These are phyloP conservation scores for Antedon mediterranea DNA, from an alignment of 53 echinoderm and acorn worm species.

Conservation along the genomic window DNA sequence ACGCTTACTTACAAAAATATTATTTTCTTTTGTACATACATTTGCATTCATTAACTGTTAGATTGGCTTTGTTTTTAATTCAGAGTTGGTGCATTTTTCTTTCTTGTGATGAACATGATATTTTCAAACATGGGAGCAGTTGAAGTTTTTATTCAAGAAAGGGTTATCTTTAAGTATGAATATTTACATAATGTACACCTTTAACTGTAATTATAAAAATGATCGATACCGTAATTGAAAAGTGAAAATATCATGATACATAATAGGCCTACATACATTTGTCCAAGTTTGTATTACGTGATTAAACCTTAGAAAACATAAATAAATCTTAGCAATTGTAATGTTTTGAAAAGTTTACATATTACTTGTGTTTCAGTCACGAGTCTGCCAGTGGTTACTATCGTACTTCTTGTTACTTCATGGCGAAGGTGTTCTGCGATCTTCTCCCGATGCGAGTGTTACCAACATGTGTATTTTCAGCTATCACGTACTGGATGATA, in stretches of 20 bases:
- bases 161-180: constrained; percentile 72
- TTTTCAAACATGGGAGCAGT: constrained; percentile 70
- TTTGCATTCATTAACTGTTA: too few relatives aligned
- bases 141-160: constrained; percentile 66
- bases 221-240: too few relatives aligned
- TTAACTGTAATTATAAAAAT: too few relatives aligned
- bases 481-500: constrained; percentile 89
- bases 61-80: too few relatives aligned
- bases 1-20: neutral
- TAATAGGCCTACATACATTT: too few relatives aligned
- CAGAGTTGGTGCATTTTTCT: constrained; percentile 87
- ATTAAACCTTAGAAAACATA: too few relatives aligned
- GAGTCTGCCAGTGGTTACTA: constrained; percentile 90
- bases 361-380: constrained; percentile 31
- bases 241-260: too few relatives aligned
- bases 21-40: neutral
- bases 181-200: too few relatives aligned
- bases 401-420: constrained; percentile 58
- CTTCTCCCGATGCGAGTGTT: constrained; percentile 66
- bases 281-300: too few relatives aligned
- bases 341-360: neutral
- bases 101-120: constrained; percentile 83
- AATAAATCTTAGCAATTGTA: too few relatives aligned
- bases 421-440: constrained; percentile 80
- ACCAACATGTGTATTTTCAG: constrained; percentile 45